These are phyloP conservation scores for Hydroisotoma schaefferi DNA, from an alignment of 2,888 invertebrate species.

Conservation along the genomic window DNA sequence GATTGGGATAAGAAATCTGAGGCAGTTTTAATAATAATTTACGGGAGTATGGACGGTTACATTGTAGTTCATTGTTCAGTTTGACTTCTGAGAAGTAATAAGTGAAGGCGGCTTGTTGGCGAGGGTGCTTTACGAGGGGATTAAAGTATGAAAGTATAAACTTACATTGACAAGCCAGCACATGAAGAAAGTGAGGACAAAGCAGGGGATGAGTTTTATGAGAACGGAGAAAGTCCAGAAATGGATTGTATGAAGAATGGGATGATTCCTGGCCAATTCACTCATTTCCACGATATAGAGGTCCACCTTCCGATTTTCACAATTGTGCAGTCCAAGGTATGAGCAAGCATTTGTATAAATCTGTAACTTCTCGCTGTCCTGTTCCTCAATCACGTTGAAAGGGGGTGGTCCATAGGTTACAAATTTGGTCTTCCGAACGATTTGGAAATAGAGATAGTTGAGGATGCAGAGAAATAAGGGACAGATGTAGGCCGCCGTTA, in stretches of 20 bases:
- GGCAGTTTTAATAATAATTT: no score
- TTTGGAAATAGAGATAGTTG: conserved; percentile 53
- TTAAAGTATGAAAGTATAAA: no score
- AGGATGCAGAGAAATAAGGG: conserved; percentile 56
- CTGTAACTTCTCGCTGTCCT: conserved; percentile 16
- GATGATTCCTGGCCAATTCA: conserved; percentile 35
- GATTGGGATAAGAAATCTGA: no score
- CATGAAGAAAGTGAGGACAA: conserved; percentile 74
- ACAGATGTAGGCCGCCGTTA: conserved; percentile 52
- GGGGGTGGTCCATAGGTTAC: conserved; percentile 25
- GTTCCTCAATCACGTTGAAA: conserved; percentile 23
- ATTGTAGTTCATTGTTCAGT: no score
- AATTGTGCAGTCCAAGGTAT: conserved; percentile 2
- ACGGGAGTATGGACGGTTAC: no score
- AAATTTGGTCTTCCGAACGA: conserved; percentile 25
- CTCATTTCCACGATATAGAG: conserved; percentile 40
- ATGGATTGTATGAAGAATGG: conserved; percentile 52
- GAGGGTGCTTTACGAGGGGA: no score
- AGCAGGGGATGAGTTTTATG: conserved; percentile 57
- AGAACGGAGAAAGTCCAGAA: conserved; percentile 57
- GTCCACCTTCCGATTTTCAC: conserved; percentile 23
- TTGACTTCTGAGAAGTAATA: no score
- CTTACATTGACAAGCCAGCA: conserved; percentile 66
- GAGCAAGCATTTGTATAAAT: conserved; percentile 17
- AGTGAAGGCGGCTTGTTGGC: no score